Conservation (phyloP, 2,888 invertebrate genomes). For the Nasonia oneida region DNA sequence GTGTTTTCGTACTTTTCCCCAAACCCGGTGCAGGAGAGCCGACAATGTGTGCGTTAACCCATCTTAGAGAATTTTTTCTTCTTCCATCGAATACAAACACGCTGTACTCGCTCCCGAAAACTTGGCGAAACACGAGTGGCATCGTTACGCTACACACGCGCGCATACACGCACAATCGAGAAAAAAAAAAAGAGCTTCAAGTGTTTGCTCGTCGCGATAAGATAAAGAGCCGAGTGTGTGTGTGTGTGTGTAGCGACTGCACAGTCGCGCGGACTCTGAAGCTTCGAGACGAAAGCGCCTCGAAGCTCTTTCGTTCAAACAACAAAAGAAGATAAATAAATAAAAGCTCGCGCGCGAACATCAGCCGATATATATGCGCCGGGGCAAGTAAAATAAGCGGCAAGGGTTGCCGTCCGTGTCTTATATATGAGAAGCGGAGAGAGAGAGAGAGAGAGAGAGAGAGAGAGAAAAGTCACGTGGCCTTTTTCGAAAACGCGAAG, state of each 20-base stretch:
- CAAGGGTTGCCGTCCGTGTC: neutral
- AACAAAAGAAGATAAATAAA: conserved; percentile 29
- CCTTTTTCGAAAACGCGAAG: conserved; percentile 6
- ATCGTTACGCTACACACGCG: neutral
- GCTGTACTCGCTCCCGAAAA: neutral
- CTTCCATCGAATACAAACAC: neutral
- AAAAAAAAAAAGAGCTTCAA: conserved; percentile 13
- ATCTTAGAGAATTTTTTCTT: neutral
- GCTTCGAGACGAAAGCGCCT: neutral
- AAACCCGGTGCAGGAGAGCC: neutral
- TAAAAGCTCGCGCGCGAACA: neutral
- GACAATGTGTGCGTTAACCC: neutral
- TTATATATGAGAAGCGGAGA: neutral
- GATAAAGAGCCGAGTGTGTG: conserved; percentile 21
- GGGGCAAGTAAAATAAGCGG: neutral
- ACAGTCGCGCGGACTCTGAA: neutral
- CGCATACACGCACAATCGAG: too few relatives aligned
- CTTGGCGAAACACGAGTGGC: conserved; percentile 13
- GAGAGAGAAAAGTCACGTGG: neutral
- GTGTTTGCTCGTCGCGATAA: conserved; percentile 40
- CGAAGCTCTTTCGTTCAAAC: neutral
- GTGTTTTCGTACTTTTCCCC: neutral
- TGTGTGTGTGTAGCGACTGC: too few relatives aligned
- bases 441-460: too few relatives aligned
- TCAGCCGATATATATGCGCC: neutral